phyloP scores from a whole-genome alignment of 2,888 invertebrate genomes.

The Harpalus rubripes region DNA sequence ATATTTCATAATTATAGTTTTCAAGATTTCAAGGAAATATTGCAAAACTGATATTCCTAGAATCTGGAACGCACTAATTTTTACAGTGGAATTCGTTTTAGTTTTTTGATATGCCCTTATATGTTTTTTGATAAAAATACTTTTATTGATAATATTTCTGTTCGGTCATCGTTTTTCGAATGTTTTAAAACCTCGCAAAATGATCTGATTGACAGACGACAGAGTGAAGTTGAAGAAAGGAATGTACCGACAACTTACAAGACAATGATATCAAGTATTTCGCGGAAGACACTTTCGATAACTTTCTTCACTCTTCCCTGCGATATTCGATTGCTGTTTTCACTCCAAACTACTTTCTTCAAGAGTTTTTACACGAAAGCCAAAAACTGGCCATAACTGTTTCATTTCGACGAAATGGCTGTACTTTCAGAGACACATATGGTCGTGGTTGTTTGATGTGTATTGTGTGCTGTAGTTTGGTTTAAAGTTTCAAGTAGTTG shows the following conservation, averaged over 20 bases:
- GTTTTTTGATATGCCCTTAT: no score
- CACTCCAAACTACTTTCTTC: constrained; percentile 42
- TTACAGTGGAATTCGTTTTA: no score
- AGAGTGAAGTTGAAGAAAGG: not conserved
- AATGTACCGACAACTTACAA: constrained; percentile 25
- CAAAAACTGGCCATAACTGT: constrained; percentile 57
- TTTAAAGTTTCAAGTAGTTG: not conserved
- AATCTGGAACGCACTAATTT: no score
- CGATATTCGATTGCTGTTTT: not conserved
- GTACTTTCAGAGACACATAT: constrained; percentile 5
- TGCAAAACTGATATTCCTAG: no score
- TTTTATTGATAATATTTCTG: no score
- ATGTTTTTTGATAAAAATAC: no score
- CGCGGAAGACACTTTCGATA: constrained; percentile 45
- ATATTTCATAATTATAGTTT: no score
- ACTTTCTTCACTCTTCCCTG: not conserved
- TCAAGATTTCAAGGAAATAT: no score
- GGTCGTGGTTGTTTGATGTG: not conserved
- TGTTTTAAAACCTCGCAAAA: no score
- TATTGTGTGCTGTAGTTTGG: not conserved
- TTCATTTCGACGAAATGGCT: constrained; percentile 51
- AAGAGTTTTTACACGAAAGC: constrained; percentile 42
- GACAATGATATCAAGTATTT: constrained; percentile 38
- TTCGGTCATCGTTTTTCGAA: no score
- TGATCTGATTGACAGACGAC: no score